Base-by-base conservation (phyloP, 2,888 invertebrate species). In the Cerastoderma edule region DNA sequence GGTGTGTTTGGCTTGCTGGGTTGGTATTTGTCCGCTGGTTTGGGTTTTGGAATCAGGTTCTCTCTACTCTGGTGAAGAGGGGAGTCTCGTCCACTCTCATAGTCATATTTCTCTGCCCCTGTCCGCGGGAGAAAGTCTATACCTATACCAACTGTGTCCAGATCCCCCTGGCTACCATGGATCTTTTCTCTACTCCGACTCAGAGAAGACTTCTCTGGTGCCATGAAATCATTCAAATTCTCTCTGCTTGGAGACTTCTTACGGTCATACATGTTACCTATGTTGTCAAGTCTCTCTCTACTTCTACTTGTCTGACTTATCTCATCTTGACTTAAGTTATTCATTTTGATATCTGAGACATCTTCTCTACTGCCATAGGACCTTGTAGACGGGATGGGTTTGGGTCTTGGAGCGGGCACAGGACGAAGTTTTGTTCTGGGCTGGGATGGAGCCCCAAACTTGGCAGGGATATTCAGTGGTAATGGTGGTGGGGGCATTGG, bases 341-440 rank as follows among this genome's bases (percentile, higher is more conserved):
- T 80, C 32, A 80, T 10, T 48, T 76, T 81, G 22, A 65, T 27
- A 27, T 80, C 71, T 2, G 60, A 50, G 4, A 79, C 50, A 27
- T 80, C 50, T 56, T 83, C 80, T 53, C 64, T 74, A 53, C 82
- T 84, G 10, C 82, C 78, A 13, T 67, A 71, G 57, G 79, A 77
- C 27, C 74, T 74, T 16, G 73, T 65, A 16, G 76, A 74, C 19
- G 76, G 70, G 10, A 71, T 56, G 13, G 85, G 84, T 72, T 83
- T 84, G 8, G 85, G 85, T 24, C 83, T 78, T 19, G 84, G 79
- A n/a, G 73, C 81, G 22, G 85, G 87, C 35, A 75, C 81, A 16
- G 82, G 83, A 4, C 67, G 65, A 22, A 67, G 65, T 16, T 68
- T 56, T 56, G 65, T 53, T 39, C 39, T 54, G 8, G 53, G 63